phyloP scores from a whole-genome alignment of 2,113 vertebrate species.

The Apus apus region DNA sequence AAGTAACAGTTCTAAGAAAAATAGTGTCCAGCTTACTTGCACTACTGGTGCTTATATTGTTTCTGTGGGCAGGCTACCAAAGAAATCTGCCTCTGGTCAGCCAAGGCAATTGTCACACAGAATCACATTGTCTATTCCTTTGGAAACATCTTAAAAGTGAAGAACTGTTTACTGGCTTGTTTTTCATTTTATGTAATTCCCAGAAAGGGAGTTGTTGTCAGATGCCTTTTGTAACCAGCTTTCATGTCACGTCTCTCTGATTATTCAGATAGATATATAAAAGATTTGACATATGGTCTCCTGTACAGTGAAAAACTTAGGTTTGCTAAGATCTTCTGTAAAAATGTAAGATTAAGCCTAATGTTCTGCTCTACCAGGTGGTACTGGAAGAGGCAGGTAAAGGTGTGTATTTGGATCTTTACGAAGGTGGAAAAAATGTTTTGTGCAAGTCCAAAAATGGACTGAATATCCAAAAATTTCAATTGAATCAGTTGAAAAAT shows the following conservation, averaged over 20 bases:
- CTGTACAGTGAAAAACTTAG: background rate
- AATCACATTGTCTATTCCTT: background rate
- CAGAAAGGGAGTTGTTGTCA: background rate
- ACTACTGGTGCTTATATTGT: background rate
- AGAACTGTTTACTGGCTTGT: background rate
- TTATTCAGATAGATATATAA: background rate
- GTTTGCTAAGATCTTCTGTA: background rate
- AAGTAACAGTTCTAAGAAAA: background rate
- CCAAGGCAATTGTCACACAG: background rate
- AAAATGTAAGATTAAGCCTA: background rate
- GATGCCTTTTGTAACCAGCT: background rate
- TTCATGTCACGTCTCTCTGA: background rate
- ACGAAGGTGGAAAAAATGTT: background rate
- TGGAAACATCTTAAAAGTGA: background rate
- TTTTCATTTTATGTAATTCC: background rate
- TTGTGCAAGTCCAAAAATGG: background rate
- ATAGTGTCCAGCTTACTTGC: background rate
- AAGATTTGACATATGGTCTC: background rate
- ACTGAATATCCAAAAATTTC: no score
- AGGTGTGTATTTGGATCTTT: background rate
- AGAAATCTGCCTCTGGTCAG: background rate
- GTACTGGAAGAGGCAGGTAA: background rate
- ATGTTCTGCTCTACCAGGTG: background rate
- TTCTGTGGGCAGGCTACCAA: background rate
- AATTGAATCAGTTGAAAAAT: background rate